Base-by-base conservation (phyloP, 2,888 invertebrate species). In the Mimachlamys varia region DNA sequence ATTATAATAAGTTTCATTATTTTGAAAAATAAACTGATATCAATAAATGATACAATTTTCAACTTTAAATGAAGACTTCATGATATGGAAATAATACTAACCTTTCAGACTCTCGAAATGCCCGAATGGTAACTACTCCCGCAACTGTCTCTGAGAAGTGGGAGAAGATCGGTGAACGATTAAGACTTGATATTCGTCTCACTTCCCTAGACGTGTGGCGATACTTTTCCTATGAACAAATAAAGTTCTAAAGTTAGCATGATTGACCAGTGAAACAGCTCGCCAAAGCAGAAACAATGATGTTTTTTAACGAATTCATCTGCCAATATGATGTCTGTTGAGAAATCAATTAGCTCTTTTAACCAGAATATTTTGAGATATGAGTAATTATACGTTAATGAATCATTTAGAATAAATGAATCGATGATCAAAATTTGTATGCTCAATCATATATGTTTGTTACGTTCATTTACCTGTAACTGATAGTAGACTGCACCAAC, bases 71-170 rank as follows among this genome's bases (percentile, higher is more conserved):
- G 4, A 27, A 33, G 19, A 0, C 17, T 33, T 76, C 22, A 76
- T 76, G 27, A 53, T 53, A 33, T 15, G 27, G 0, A 33, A 33
- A 76, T 27, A 12, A 22, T 22, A 88, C 87, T 90, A 93, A 97
- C 97, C 97, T 96, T 87, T 96, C 94, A 22, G 95, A 94, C n/a
- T 96, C 96, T 89, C 97, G 94, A 94, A 98, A 98, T 1, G 98
- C 98, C 92, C 98, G 97, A 91, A 99, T 98, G 7, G 98, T 98
- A 49, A 98, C 97, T 93, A 98, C 96, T 97, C 98, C 99, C 96
- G 98, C 98, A 0, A 99, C 97, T 0, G 99, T 98, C 97, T 99
- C 99, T 91, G 98, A 98, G 96, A 99, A 99, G 96, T 99, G 99
- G 38, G 98, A 98, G 96, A 99, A 99, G n/a, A 99, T 97, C 0